Evolutionary conservation across 2,797 vertebrate genomes (phyloP).

Genomic region (Paramormyrops hopkinsi): DNA sequence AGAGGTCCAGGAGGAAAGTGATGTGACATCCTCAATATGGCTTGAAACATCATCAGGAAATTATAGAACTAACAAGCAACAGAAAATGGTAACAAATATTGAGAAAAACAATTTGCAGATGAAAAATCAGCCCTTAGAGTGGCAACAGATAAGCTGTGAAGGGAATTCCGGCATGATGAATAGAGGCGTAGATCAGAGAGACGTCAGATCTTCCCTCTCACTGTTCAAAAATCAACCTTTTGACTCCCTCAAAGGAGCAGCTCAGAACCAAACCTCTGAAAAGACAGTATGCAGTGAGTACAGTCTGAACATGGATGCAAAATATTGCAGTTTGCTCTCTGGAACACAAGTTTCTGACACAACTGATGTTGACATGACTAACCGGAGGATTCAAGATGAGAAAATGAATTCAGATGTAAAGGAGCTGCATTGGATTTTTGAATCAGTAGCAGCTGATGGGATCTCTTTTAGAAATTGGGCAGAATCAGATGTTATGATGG

Average conservation of each 20-base stretch:
- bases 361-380: neutral
- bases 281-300: constrained; percentile 78
- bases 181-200: constrained; percentile 6
- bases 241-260: constrained; percentile 70
- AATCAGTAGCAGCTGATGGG: neutral
- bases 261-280: constrained; percentile 54
- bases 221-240: constrained; percentile 80
- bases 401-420: neutral
- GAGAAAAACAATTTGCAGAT: constrained; percentile 63
- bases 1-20: constrained; percentile 79
- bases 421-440: neutral
- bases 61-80: neutral
- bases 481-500: constrained; percentile 57
- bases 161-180: constrained; percentile 57
- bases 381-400: neutral
- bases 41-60: constrained; percentile 25
- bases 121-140: constrained; percentile 73
- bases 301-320: constrained; percentile 78
- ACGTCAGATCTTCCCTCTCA: constrained; percentile 80
- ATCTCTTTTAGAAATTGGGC: neutral
- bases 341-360: constrained; percentile 63
- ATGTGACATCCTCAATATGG: constrained; percentile 77
- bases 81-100: constrained; percentile 44
- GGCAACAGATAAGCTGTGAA: constrained; percentile 57
- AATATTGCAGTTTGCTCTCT: constrained; percentile 82